Evolutionary conservation across 2,888 invertebrate species (phyloP), one percentile per base, ranked within the genome.

Genomic region (Aleiodes testaceus): DNA sequence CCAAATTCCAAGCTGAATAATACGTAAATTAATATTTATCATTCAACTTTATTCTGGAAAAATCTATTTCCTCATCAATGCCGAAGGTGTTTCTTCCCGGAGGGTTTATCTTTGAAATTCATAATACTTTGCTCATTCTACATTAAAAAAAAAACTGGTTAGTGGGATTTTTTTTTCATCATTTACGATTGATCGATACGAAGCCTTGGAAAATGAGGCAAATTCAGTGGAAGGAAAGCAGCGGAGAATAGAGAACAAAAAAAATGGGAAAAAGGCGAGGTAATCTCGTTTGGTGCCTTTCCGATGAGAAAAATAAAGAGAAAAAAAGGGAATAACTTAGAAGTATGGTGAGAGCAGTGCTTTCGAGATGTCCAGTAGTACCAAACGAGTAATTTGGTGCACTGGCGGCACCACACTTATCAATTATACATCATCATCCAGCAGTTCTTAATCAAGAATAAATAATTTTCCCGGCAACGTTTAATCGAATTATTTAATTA

Each of bases 1-100:
- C 74, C 76, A 53, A 74, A 74, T 50, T 49, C 59, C 14, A 70
- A 50, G 11, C 30, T 59, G 22, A 66, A 42, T 9, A 30, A 55
- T 36, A 53, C 18, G 2, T 53, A 36, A 66, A 66, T 36, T 50
- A 30, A 59, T 6, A 36, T 30, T n/a, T 18, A 59, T 6, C 16
- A 22, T 36, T 59, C 53, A 26, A 53, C 11, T 66, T 50, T 50
- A 47, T 16, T 18, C 16, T 50, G 50, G n/a, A 45, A 14, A 30
- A 11, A 18, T 14, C 26, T 18, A 16, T 7, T 36, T 26, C 22
- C 22, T 14, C 45, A 47, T 49, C 64, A 64, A 22, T 45, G 66
- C 18, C 18, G 36, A 36, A 36, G 36, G 16, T 59, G 59, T 14
- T 42, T 9, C 42, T 36, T 42, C 30, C n/a, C 26, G 30, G 6